Percentiles rank a stretch among this genome's conserved stretches.
Evolutionary conservation across 2,113 vertebrate species (phyloP).

Genomic region (Ailurus styani): DNA sequence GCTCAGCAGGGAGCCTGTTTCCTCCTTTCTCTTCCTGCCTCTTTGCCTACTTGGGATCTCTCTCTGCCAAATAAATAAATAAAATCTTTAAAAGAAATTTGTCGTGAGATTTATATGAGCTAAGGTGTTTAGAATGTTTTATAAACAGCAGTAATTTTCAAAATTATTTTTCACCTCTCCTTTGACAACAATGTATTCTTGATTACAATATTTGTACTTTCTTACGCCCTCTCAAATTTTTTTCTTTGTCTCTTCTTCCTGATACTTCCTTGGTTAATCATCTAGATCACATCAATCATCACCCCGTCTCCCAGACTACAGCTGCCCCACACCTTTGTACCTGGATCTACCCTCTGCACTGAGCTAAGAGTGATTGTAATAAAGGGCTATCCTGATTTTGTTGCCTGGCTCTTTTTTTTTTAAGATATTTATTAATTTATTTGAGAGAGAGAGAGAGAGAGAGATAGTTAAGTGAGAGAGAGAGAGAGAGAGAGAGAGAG

Average conservation of each 20-base stretch:
- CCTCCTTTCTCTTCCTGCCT: too few species aligned
- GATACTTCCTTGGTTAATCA: neutral
- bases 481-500: neutral
- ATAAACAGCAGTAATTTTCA: neutral
- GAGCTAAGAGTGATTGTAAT: neutral
- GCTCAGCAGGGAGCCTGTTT: too few species aligned
- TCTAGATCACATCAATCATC: neutral
- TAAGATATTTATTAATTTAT: neutral
- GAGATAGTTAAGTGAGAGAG: neutral
- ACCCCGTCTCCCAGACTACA: neutral
- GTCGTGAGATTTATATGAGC: neutral
- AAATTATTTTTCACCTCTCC: neutral
- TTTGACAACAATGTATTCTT: neutral
- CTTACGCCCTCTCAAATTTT: neutral
- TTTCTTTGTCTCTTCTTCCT: neutral
- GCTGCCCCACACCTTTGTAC: accelerated
- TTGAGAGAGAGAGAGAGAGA: neutral
- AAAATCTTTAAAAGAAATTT: neutral
- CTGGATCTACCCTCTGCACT: accelerated
- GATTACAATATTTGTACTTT: neutral
- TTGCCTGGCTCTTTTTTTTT: neutral
- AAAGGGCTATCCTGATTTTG: neutral
- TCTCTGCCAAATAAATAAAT: too few species aligned
- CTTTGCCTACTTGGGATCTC: too few species aligned
- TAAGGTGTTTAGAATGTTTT: neutral